A percentile compares a stretch with the other conserved stretches of the same genome.
Evolutionary conservation across 2,888 invertebrate species (phyloP).

Genomic region (Orthosia incerta): DNA sequence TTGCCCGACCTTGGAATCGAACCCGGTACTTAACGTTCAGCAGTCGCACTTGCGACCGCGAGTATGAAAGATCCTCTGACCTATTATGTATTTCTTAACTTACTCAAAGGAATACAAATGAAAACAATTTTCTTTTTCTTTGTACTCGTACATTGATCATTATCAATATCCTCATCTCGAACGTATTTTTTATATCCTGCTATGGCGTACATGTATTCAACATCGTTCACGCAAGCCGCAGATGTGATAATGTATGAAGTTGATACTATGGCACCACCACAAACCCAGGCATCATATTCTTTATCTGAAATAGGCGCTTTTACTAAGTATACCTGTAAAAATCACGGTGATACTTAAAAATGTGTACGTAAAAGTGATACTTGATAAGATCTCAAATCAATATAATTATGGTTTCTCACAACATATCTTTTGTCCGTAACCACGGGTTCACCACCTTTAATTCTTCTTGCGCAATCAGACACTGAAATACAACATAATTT

Average conservation of each 20-base stretch:
- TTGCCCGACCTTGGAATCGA: too few relatives aligned
- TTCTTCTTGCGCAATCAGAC: conserved; percentile 49
- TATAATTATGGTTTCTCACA: conserved; percentile 2
- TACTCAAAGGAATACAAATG: conserved; percentile 26
- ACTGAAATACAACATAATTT: conserved; percentile 21
- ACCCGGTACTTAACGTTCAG: too few relatives aligned
- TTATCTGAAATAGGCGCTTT: conserved; percentile 28
- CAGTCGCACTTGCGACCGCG: too few relatives aligned
- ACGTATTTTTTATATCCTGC: conserved; percentile 30
- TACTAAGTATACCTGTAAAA: conserved; percentile 33
- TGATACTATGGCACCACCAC: conserved; percentile 44
- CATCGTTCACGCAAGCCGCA: conserved; percentile 39
- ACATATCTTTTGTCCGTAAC: conserved; percentile 42
- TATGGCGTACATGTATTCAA: conserved; percentile 31
- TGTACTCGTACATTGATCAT: background rate
- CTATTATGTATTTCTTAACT: conserved; percentile 17
- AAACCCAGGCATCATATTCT: conserved; percentile 34
- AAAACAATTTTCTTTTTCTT: conserved; percentile 33
- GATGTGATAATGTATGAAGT: conserved; percentile 21
- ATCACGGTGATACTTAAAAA: background rate
- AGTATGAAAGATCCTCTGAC: background rate
- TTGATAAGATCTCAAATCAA: background rate
- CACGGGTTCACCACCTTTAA: conserved; percentile 44
- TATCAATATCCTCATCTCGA: conserved; percentile 12
- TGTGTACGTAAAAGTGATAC: too few relatives aligned